phyloP scores from a whole-genome alignment of 2,888 invertebrate species.

The Empis stercorea region DNA sequence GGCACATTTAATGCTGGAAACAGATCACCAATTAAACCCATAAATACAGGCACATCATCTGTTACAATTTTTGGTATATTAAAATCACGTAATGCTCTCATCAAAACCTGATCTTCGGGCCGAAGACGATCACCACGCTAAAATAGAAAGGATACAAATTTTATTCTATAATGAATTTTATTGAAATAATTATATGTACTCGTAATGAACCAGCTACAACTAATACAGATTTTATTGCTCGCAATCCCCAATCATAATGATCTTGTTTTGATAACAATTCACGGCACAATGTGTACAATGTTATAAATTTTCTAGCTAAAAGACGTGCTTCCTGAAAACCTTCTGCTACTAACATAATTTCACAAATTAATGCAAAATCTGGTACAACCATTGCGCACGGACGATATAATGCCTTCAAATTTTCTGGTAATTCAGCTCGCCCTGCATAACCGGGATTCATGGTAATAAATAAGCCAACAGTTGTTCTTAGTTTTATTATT shows the following conservation, averaged over 20 bases:
- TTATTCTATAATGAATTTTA: too few relatives aligned
- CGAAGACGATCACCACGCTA: slow-evolving; percentile 56
- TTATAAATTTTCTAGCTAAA: slow-evolving; percentile 86
- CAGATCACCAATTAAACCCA: slow-evolving; percentile 86
- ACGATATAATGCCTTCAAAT: slow-evolving; percentile 57
- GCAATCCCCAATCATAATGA: slow-evolving; percentile 92
- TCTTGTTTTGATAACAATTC: slow-evolving; percentile 89
- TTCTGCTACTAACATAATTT: slow-evolving; percentile 94
- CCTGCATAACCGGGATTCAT: slow-evolving; percentile 97
- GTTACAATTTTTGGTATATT: slow-evolving; percentile 91
- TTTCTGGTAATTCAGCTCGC: slow-evolving; percentile 77
- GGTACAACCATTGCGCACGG: slow-evolving; percentile 96
- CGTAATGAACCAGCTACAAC: slow-evolving; percentile 89
- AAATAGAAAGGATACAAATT: too few relatives aligned
- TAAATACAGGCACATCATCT: slow-evolving; percentile 81
- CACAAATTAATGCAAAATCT: slow-evolving; percentile 89
- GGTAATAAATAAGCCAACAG: slow-evolving; percentile 86
- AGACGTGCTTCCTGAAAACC: slow-evolving; percentile 87
- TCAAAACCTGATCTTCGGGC: slow-evolving; percentile 86
- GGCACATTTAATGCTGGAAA: slow-evolving; percentile 90
- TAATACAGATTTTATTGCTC: slow-evolving; percentile 90
- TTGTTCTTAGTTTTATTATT: slow-evolving; percentile 55
- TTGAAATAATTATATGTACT: slow-evolving; percentile 41
- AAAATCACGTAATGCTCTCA: slow-evolving; percentile 88
- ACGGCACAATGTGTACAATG: slow-evolving; percentile 77